Percentiles rank a stretch among this genome's conserved stretches.
phyloP scores from a whole-genome alignment of 2,888 invertebrate genomes.

The Anticlea derivata region DNA sequence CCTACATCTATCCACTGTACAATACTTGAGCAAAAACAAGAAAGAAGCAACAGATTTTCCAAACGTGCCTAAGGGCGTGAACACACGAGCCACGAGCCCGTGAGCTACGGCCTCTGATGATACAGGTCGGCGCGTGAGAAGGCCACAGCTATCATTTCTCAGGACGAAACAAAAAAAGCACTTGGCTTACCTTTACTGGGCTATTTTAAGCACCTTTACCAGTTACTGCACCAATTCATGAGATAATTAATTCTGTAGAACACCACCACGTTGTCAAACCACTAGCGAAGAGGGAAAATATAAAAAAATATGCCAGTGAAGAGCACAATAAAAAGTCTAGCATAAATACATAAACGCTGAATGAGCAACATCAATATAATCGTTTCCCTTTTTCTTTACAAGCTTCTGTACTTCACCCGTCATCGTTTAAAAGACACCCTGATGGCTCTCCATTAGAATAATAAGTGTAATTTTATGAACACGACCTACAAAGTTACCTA shows the following conservation, averaged over 20 bases:
- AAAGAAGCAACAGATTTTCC: not conserved
- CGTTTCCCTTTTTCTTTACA: slow-evolving; percentile 56
- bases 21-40: no score
- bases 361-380: slow-evolving; percentile 30
- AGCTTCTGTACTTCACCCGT: slow-evolving; percentile 66
- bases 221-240: not conserved
- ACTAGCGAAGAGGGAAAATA: no score
- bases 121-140: slow-evolving; percentile 65
- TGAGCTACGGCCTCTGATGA: slow-evolving; percentile 47
- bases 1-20: no score
- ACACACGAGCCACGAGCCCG: slow-evolving; percentile 37
- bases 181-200: not conserved
- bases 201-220: slow-evolving; percentile 7
- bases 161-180: slow-evolving; percentile 36
- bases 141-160: slow-evolving; percentile 53
- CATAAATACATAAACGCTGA: slow-evolving; percentile 21
- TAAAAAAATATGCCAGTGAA: no score
- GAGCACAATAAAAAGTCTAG: no score
- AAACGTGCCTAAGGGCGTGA: slow-evolving; percentile 39
- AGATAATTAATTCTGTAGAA: not conserved
- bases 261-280: no score
- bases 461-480: slow-evolving; percentile 60
- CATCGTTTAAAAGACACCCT: slow-evolving; percentile 63
- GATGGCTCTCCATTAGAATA: slow-evolving; percentile 61
- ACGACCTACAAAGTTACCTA: slow-evolving; percentile 6